Base-by-base conservation (phyloP, 2,888 invertebrate genomes). In the Darwinula stevensoni region DNA sequence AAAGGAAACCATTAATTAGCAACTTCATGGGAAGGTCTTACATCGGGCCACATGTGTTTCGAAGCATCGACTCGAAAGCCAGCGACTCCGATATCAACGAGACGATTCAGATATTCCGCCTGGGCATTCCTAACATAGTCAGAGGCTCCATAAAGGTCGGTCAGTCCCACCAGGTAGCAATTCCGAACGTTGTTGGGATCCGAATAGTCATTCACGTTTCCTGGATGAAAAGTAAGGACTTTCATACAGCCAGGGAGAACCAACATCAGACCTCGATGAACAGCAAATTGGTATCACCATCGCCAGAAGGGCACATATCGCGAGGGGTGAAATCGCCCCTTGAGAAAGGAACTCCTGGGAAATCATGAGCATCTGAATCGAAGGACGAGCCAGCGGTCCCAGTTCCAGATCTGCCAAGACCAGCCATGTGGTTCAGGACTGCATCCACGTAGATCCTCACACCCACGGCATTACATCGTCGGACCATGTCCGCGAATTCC, bases 401-500 rank as follows among this genome's bases (percentile, higher is more conserved):
- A 2, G 15, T 12, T 6, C 37, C 37, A 4, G 27, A 27, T n/a
- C 35, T n/a, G n/a, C n/a, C n/a, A n/a, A n/a, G n/a, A n/a, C n/a
- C n/a, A n/a, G n/a, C n/a, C n/a, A n/a, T n/a, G 32, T 37, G 33
- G 35, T 37, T 37, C 17, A 37, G 32, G 5, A 37, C 37, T 13
- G 33, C 34, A 29, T 37, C 37, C 17, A 35, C 36, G 14, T 36
- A 31, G 33, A 36, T 33, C 18, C 37, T 38, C n/a, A 53, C 52
- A 15, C 52, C 51, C 27, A 46, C 52, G 16, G 45, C 43, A 35
- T 53, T 53, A 38, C 54, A 54, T 26, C 51, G 34, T n/a, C 46
- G 36, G n/a, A 55, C 50, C 54, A 54, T 54, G 32, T 47, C 45
- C 17, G 38, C 39, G 36, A 55, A 50, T 36, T 52, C 41, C 2